Conservation (phyloP, 2,113 vertebrate genomes). For the Genyomyrus donnyi region DNA sequence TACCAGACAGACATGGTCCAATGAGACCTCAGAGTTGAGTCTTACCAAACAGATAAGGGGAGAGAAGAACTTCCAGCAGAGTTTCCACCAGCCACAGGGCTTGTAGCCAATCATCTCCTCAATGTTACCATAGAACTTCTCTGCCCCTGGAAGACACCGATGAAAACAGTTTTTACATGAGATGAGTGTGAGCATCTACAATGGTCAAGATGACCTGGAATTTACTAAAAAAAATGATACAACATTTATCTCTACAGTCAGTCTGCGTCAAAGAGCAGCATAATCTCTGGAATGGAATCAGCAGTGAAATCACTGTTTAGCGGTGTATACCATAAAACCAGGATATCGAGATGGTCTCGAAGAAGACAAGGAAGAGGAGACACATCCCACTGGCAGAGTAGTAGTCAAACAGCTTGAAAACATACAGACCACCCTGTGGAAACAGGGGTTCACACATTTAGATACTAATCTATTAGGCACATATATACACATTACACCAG, state of each 20-base stretch:
- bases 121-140: conserved; percentile 77
- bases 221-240: not conserved
- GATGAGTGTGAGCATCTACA: not conserved
- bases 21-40: not conserved
- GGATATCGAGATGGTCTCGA: conserved; percentile 82
- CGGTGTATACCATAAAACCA: conserved; percentile 76
- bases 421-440: conserved; percentile 76
- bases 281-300: not conserved
- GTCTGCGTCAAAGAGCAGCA: not conserved
- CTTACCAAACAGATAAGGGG: conserved; percentile 79
- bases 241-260: not conserved
- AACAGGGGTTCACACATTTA: conserved; percentile 31
- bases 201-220: not conserved
- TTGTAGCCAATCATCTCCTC: conserved; percentile 88
- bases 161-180: not conserved
- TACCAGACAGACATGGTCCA: not conserved
- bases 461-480: not conserved
- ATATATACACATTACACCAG: not conserved
- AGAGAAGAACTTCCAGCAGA: conserved; percentile 79
- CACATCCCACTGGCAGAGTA: conserved; percentile 90
- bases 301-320: not conserved
- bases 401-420: conserved; percentile 89
- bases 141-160: conserved; percentile 60
- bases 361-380: conserved; percentile 84
- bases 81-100: conserved; percentile 79